Conservation (phyloP, 2,888 invertebrate species). For the Orchesella flavescens region DNA sequence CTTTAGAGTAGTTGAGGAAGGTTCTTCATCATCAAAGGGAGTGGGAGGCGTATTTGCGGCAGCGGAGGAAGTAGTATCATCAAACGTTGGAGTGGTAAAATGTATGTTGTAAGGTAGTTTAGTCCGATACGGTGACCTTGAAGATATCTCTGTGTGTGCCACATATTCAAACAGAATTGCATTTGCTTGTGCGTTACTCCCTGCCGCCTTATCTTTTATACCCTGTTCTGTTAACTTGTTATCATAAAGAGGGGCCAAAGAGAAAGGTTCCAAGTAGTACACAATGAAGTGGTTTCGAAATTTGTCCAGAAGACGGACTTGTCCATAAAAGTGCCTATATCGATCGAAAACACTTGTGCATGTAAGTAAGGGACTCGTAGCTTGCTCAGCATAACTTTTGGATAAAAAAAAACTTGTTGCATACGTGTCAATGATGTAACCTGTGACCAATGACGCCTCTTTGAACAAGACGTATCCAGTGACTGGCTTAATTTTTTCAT, state of each 20-base stretch:
- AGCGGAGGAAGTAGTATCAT: neutral
- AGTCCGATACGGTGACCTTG: neutral
- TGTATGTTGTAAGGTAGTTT: neutral
- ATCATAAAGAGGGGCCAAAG: constrained; percentile 43
- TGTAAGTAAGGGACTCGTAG: too few species aligned
- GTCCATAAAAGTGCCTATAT: constrained; percentile 62
- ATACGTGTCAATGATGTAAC: constrained; percentile 49
- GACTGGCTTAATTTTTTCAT: constrained; percentile 19
- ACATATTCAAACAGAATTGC: constrained; percentile 56
- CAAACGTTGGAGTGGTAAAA: neutral
- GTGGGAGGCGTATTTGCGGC: too few species aligned
- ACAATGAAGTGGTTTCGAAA: constrained; percentile 51
- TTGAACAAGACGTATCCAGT: constrained; percentile 31
- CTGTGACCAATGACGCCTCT: constrained; percentile 28
- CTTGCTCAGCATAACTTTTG: too few species aligned
- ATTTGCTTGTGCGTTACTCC: constrained; percentile 18
- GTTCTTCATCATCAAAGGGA: too few species aligned
- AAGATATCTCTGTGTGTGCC: neutral
- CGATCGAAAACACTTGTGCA: neutral
- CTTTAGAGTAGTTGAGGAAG: too few species aligned
- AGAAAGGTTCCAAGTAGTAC: constrained; percentile 63
- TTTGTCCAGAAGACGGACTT: constrained; percentile 61
- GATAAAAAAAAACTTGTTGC: too few species aligned
- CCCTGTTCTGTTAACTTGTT: neutral
- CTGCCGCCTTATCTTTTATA: neutral